Base-by-base conservation (phyloP, 2,888 invertebrate species). In the Neoitamus cyanurus region DNA sequence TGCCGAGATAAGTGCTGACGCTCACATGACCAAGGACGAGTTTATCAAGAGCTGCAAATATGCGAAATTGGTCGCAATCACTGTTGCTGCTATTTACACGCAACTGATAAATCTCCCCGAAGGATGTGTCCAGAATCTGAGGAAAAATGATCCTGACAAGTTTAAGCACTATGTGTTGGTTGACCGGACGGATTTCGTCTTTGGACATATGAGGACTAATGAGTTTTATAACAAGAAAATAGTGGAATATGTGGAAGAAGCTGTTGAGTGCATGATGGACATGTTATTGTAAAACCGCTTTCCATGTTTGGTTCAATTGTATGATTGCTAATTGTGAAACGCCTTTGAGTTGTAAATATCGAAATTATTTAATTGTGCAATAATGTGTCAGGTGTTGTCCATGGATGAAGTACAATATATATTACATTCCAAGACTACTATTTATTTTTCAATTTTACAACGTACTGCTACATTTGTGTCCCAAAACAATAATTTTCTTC, bases 101-200 rank as follows among this genome's bases (percentile, higher is more conserved):
- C 92, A 92, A 0, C 88, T 91, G 42, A 88, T 89, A 4, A 90
- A 89, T 85, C 88, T 92, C 84, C 90, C 90, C 0, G 86, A 90
- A 0, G 89, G 90, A n/a, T 87, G 91, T 34, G 87, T 89, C 0
- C 88, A 88, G 68, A 87, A 86, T 37, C 87, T 92, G 46, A 88
- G 91, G 15, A 85, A 88, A 0, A 88, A 88, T 30, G 89, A 92
- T 85, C 89, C 89, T 0, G 88, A 90, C 13, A 88, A 87, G 34
- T 92, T 91, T 85, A 89, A 91, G 69, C 89, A 89, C 82, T 92
- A 92, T 87, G 88, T 90, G 69, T 91, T 90, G 84, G 86, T 84
- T 0, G 90, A 92, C 86, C 89, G 92, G 31, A 89, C 89, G 80
- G 91, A 91, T 84, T 89, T 91, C 85, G 88, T 92, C 80, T 80